These are phyloP conservation scores for Himalopsyche phryganea DNA, from an alignment of 1,140 invertebrate genomes.

Conservation along the genomic window DNA sequence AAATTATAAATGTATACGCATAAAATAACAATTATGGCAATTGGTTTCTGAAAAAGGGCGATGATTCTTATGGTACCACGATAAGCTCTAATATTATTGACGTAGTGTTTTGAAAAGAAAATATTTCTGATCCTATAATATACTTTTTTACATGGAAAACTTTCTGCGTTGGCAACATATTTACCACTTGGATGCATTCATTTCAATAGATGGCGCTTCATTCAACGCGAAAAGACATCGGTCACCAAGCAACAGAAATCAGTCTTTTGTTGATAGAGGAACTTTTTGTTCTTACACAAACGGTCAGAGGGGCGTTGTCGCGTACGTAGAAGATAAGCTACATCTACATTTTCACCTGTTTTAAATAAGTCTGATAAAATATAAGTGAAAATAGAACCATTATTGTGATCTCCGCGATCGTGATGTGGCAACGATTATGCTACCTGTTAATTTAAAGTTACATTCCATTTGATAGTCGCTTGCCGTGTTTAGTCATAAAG, in stretches of 20 bases:
- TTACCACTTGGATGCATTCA: too few relatives aligned
- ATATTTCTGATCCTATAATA: too few relatives aligned
- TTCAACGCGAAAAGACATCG: background rate
- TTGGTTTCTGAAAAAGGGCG: too few relatives aligned
- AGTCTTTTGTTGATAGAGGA: slow-evolving; percentile 13
- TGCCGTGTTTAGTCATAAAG: slow-evolving; percentile 2
- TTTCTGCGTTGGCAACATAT: too few relatives aligned
- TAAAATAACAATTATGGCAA: too few relatives aligned
- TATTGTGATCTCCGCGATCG: slow-evolving; percentile 2
- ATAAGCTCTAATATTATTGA: too few relatives aligned
- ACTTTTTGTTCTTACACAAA: background rate
- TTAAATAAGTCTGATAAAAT: background rate
- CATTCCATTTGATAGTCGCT: background rate
- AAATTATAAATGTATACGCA: too few relatives aligned
- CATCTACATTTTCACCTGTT: slow-evolving; percentile 7
- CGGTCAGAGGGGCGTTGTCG: slow-evolving; percentile 12
- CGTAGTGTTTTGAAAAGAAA: too few relatives aligned
- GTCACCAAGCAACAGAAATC: slow-evolving; percentile 18
- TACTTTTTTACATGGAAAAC: too few relatives aligned
- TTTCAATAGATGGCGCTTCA: too few relatives aligned
- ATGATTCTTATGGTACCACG: too few relatives aligned
- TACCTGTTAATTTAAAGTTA: slow-evolving; percentile 11
- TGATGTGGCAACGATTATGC: slow-evolving; percentile 7
- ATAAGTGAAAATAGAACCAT: background rate
- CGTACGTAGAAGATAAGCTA: slow-evolving; percentile 4